These are phyloP conservation scores for Halichoerus grypus DNA, from an alignment of 2,113 vertebrate genomes.

Conservation along the genomic window DNA sequence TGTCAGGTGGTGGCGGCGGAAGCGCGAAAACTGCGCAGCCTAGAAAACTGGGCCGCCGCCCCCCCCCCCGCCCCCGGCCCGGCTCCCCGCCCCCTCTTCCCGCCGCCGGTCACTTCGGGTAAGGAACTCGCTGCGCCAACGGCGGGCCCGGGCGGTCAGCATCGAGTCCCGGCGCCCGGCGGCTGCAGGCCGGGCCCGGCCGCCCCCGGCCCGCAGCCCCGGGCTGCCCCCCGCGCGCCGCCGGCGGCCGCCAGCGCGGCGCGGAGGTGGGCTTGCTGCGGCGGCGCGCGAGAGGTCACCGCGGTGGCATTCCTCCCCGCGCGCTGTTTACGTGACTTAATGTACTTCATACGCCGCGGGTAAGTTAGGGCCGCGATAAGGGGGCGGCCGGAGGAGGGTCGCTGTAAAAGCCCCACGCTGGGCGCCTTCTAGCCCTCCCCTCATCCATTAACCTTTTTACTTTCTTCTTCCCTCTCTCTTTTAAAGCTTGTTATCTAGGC, in stretches of 20 bases:
- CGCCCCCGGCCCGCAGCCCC: neutral
- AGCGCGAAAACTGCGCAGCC: neutral
- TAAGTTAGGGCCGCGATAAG: constrained; percentile 86
- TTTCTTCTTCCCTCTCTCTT: constrained; percentile 73
- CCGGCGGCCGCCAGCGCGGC: constrained; percentile 48
- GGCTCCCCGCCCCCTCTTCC: neutral
- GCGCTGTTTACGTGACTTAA: constrained; percentile 87
- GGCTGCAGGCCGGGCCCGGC: neutral
- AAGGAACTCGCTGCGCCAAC: neutral
- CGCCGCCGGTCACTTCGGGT: fast-evolving
- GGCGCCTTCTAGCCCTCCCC: constrained; percentile 74
- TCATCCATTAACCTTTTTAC: constrained; percentile 78
- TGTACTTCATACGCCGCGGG: constrained; percentile 84
- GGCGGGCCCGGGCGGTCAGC: neutral
- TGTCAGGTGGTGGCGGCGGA: constrained; percentile 30
- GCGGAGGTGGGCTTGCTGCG: constrained; percentile 59
- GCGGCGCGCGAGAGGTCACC: constrained; percentile 82
- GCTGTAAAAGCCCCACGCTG: constrained; percentile 79
- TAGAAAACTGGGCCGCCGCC: neutral
- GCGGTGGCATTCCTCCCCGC: constrained; percentile 83
- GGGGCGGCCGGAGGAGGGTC: constrained; percentile 51
- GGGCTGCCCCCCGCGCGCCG: neutral
- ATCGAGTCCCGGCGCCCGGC: neutral
- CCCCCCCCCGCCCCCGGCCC: neutral
- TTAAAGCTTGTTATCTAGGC: constrained; percentile 87